These are phyloP conservation scores for Scelioninae gen. 2 DNA, from an alignment of 2,888 invertebrate genomes.

Conservation along the genomic window DNA sequence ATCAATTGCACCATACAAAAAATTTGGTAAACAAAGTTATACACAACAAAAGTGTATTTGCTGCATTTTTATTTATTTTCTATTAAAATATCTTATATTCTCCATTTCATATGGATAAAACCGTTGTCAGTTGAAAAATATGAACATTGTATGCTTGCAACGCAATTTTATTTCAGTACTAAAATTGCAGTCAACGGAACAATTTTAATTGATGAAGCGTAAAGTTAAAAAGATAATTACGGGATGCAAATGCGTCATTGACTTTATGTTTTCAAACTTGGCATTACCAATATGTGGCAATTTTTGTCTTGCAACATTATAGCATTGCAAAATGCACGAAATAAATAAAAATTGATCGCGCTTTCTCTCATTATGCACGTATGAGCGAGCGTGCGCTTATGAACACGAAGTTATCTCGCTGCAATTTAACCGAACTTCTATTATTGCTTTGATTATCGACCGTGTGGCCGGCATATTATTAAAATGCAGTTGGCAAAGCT, in stretches of 20 bases:
- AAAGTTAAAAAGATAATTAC: slow-evolving; percentile 1
- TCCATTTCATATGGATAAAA: too few relatives aligned
- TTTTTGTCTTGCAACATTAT: slow-evolving; percentile 50
- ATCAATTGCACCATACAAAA: too few relatives aligned
- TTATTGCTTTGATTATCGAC: slow-evolving; percentile 8
- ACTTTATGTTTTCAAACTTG: slow-evolving; percentile 8
- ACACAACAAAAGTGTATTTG: too few relatives aligned
- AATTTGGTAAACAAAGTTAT: too few relatives aligned
- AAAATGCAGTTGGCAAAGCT: slow-evolving; percentile 13
- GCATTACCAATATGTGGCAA: slow-evolving; percentile 39
- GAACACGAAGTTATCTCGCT: slow-evolving; percentile 3
- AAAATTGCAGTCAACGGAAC: too few relatives aligned
- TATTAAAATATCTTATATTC: too few relatives aligned
- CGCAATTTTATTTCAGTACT: too few relatives aligned
- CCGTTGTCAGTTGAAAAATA: too few relatives aligned
- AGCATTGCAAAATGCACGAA: slow-evolving; percentile 52
- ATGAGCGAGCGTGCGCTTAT: not conserved
- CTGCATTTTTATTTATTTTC: too few relatives aligned
- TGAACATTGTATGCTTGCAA: too few relatives aligned
- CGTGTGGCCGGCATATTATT: slow-evolving; percentile 8
- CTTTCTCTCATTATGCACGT: slow-evolving; percentile 34
- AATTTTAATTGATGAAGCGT: not conserved
- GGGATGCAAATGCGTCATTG: slow-evolving; percentile 14
- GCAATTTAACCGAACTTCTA: slow-evolving; percentile 20
- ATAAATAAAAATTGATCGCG: slow-evolving; percentile 44